These are phyloP conservation scores for Brachypodius melanocephalos DNA, from an alignment of 2,113 vertebrate species.

Conservation along the genomic window DNA sequence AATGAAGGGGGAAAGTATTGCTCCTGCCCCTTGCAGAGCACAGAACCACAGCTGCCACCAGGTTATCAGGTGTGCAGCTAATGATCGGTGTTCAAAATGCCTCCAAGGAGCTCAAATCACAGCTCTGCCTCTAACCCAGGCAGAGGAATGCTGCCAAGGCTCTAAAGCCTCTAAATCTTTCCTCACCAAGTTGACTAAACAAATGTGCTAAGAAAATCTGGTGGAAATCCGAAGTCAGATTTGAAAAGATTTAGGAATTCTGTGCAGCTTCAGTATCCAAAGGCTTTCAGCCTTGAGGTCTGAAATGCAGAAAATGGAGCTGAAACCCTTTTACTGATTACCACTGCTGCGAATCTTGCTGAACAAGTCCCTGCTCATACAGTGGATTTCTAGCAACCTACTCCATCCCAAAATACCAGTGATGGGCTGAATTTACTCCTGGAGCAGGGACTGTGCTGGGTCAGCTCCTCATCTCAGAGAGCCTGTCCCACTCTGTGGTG, in stretches of 20 bases:
- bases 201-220: conserved; percentile 26
- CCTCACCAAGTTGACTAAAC: conserved; percentile 48
- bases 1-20: not conserved
- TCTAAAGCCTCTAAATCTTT: conserved; percentile 59
- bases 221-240: not conserved
- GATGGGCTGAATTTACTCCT: not conserved
- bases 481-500: not conserved
- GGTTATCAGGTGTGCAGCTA: not conserved
- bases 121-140: not conserved
- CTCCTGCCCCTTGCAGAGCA: not conserved
- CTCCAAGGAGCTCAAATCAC: not conserved
- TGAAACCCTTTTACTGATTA: not conserved
- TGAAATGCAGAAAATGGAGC: not conserved
- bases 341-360: not conserved
- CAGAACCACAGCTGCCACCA: not conserved
- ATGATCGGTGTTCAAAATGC: not conserved
- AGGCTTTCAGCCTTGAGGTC: not conserved
- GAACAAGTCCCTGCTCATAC: not conserved
- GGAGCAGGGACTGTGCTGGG: not conserved
- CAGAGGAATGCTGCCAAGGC: conserved; percentile 26
- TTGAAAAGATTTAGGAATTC: not conserved
- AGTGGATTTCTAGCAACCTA: not conserved
- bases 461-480: not conserved
- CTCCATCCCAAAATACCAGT: not conserved
- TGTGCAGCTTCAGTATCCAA: not conserved